A percentile compares a stretch with the other conserved stretches of the same genome.
Evolutionary conservation across 2,113 vertebrate genomes (phyloP).

Genomic region (Telmatochromis sp.): DNA sequence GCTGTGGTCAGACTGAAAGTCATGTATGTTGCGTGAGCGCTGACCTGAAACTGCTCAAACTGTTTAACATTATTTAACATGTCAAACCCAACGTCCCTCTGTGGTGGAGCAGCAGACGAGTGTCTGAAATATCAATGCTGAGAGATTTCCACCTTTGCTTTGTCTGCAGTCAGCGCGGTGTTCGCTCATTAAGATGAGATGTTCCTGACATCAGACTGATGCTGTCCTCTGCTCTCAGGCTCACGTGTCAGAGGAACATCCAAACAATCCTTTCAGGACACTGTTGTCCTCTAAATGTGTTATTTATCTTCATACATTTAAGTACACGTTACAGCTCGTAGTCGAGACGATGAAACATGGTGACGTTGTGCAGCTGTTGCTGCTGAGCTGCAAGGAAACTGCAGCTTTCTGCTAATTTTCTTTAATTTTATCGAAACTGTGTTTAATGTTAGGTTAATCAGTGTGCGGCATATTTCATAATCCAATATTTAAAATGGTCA

Average conservation of each 20-base stretch:
- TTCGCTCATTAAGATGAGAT: background rate
- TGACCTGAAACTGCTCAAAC: background rate
- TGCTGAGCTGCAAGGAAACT: background rate
- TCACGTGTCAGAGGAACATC: background rate
- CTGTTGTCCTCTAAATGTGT: background rate
- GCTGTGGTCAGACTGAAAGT: background rate
- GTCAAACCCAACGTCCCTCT: background rate
- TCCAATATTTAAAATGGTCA: background rate
- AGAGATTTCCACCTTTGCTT: background rate
- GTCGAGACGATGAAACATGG: accelerated
- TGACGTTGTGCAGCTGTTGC: background rate
- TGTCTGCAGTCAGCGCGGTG: accelerated
- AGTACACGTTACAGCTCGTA: accelerated
- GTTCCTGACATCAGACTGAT: background rate
- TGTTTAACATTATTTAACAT: background rate
- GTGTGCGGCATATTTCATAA: accelerated
- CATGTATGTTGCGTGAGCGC: accelerated
- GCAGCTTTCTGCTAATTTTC: background rate
- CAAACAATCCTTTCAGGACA: background rate
- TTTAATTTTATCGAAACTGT: background rate
- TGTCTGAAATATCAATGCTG: background rate
- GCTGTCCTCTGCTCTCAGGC: background rate
- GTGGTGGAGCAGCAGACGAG: background rate
- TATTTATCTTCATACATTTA: background rate
- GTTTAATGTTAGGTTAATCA: background rate